Conservation (phyloP, 1,140 invertebrate species). For the Zaprionus camerounensis region DNA sequence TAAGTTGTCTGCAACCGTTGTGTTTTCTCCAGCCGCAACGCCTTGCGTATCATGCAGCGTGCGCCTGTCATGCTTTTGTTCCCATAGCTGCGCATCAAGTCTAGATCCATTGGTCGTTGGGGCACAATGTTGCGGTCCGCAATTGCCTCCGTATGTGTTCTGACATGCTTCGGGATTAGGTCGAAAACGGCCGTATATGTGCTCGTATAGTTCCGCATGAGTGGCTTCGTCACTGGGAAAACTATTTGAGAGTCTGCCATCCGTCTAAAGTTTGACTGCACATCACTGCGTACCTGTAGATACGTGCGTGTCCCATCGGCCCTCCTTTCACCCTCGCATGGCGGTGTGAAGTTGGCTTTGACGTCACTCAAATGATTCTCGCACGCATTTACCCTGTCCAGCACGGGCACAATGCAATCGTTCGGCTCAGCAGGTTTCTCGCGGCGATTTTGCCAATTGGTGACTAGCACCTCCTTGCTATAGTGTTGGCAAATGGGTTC, state of each 20-base stretch:
- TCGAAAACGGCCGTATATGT: conserved; percentile 32
- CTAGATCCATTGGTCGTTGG: neutral
- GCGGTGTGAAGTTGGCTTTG: neutral
- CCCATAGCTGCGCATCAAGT: conserved; percentile 35
- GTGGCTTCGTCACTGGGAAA: conserved; percentile 5
- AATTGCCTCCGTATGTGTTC: neutral
- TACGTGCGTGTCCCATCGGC: conserved; percentile 1
- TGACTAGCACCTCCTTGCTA: conserved; percentile 35
- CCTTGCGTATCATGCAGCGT: neutral
- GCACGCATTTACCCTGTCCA: conserved; percentile 13
- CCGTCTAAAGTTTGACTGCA: conserved; percentile 3
- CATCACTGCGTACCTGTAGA: conserved; percentile 1
- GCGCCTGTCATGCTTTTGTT: conserved; percentile 25
- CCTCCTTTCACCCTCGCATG: neutral
- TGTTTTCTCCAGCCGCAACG: neutral
- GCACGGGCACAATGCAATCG: conserved; percentile 32
- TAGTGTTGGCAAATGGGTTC: conserved; percentile 19
- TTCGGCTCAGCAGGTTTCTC: neutral
- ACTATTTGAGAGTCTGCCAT: conserved; percentile 22
- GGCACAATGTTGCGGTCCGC: neutral
- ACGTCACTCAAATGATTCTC: conserved; percentile 2
- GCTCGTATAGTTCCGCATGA: conserved; percentile 26
- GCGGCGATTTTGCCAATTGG: conserved; percentile 37
- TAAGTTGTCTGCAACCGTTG: conserved; percentile 31
- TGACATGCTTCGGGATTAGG: conserved; percentile 8